Percentiles rank a stretch among this genome's conserved stretches.
Evolutionary conservation across 2,797 vertebrate genomes (phyloP).

Genomic region (Heteromormyrus szaboi): DNA sequence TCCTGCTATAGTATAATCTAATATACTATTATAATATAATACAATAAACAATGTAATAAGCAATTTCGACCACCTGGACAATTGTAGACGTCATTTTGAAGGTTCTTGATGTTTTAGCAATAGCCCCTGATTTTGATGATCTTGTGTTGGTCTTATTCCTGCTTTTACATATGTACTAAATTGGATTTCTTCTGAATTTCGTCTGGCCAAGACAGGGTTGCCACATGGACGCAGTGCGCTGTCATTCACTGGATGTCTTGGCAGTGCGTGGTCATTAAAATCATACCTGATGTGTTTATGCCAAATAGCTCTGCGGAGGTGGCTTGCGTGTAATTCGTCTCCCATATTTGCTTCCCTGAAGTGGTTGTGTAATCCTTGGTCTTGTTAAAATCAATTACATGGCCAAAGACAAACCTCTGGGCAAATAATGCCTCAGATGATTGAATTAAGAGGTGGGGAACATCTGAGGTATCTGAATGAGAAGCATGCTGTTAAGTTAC

Average conservation of each 20-base stretch:
- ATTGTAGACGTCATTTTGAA: not conserved
- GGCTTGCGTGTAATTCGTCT: not conserved
- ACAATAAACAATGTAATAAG: not conserved
- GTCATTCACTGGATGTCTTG: not conserved
- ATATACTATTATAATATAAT: not conserved
- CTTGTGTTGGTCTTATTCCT: not conserved
- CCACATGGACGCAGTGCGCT: not conserved
- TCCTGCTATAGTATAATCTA: not conserved
- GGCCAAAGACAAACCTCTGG: not conserved
- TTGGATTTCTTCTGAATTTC: not conserved
- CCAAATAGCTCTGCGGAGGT: not conserved
- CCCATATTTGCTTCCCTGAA: not conserved
- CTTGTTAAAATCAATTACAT: conserved; percentile 13
- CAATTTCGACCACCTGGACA: not conserved
- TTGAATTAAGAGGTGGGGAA: not conserved
- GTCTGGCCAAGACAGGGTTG: not conserved
- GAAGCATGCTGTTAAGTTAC: not conserved
- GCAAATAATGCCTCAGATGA: not conserved
- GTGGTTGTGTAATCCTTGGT: not conserved
- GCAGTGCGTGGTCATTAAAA: not conserved
- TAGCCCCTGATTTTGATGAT: not conserved
- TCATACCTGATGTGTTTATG: not conserved
- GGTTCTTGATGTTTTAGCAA: not conserved
- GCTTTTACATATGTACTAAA: not conserved
- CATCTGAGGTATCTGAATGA: not conserved